These are phyloP conservation scores for Linhomoeus sp. DNA, from an alignment of 2,888 invertebrate species.

Conservation along the genomic window DNA sequence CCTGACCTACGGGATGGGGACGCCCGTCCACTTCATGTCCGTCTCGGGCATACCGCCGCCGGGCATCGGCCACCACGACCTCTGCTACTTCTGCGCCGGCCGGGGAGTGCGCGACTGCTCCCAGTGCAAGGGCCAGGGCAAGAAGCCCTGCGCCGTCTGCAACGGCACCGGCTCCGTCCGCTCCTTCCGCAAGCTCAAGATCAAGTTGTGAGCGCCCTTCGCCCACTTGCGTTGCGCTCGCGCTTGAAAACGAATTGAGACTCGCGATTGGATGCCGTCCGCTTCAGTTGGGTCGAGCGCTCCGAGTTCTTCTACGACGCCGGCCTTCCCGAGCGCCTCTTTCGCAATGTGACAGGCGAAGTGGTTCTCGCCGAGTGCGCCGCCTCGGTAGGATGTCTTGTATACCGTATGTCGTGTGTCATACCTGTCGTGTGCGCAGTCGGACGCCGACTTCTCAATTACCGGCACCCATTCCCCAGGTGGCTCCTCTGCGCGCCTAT, in stretches of 20 bases:
- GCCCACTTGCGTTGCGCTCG: neutral
- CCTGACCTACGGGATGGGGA: slow-evolving; percentile 21
- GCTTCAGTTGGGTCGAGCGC: slow-evolving; percentile 15
- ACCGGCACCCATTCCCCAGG: slow-evolving; percentile 10
- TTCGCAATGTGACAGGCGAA: slow-evolving; percentile 11
- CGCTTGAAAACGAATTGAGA: neutral
- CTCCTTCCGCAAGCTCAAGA: slow-evolving; percentile 20
- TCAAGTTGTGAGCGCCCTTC: slow-evolving; percentile 18
- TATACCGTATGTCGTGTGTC: too few species aligned
- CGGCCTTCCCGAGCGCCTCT: slow-evolving; percentile 19
- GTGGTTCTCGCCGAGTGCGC: slow-evolving; percentile 2
- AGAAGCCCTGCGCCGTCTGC: slow-evolving; percentile 20
- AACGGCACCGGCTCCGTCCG: slow-evolving; percentile 20
- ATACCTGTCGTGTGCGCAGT: too few species aligned
- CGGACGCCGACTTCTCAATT: too few species aligned
- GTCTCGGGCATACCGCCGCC: slow-evolving; percentile 26
- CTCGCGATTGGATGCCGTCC: neutral
- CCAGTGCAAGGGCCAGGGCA: slow-evolving; percentile 26
- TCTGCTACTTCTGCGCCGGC: slow-evolving; percentile 24
- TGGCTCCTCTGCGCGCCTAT: slow-evolving; percentile 19
- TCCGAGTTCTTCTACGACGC: slow-evolving; percentile 17
- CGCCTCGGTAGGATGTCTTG: too few species aligned
- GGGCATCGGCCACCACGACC: slow-evolving; percentile 22
- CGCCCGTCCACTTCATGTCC: slow-evolving; percentile 25
- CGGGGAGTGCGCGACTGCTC: slow-evolving; percentile 13